Evolutionary conservation across 2,888 invertebrate genomes (phyloP), one percentile per base, ranked within the genome.

Genomic region (Volucella bombylans): DNA sequence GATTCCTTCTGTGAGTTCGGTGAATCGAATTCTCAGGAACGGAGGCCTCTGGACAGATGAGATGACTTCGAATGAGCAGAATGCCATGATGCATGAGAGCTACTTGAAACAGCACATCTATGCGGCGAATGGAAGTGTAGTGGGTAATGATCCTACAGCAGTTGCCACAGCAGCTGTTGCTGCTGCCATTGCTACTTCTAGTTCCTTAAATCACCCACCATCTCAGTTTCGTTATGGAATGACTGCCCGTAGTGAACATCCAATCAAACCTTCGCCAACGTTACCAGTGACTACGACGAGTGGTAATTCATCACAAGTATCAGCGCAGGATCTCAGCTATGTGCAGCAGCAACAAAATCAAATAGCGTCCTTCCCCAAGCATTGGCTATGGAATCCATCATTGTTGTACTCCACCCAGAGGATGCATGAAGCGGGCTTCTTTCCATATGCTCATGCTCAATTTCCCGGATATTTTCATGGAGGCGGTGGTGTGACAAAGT

Each of bases 1-100:
- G 83, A 96, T 98, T 88, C 98, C 98, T 1, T 97, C 97, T 9
- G 97, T 98, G 88, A 97, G 97, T 85, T 98, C 97, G 0, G 98
- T 98, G 77, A 98, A 98, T 92, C 93, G 98, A 87, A 98, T 98
- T 89, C 93, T 98, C 52, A 94, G 98, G 86, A 97, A 97, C 91
- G 96, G 96, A 82, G 97, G 97, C 0, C 94, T 96, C 6, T 96
- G 96, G 94, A 95, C 95, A 10, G 95, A 95, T 86, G 94, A 94
- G 81, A 90, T 92, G 90, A 91, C 92, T 2, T 90, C 91, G 10
- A 90, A 89, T 59, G 92, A 91, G 82, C 91, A 91, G 67, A 91
- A 90, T 39, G 90, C 90, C 12, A 90, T 85, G 1, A 85, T 85
- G 85, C 85, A 85, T 18, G 85, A 85, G 47, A 85, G 76, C 12